A percentile compares a stretch with the other conserved stretches of the same genome.
Conservation (phyloP, 1,140 invertebrate species). For the Tetragonula clypearis region DNA sequence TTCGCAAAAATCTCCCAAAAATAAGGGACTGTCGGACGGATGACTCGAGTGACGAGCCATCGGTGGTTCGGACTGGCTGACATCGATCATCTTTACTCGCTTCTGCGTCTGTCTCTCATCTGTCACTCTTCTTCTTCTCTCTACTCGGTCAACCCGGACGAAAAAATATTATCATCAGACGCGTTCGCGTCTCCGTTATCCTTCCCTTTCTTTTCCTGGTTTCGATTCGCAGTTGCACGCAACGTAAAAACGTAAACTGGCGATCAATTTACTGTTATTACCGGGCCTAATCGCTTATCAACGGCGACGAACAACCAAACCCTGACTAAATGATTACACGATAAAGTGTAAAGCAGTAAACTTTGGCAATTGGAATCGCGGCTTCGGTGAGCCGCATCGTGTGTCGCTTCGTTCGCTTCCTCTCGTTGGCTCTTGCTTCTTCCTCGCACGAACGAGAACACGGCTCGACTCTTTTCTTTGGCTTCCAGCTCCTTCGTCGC, state of each 20-base stretch:
- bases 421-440: not conserved
- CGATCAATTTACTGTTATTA: constrained; percentile 35
- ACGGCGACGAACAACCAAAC: constrained; percentile 63
- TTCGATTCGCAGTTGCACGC: not conserved
- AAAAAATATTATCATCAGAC: not conserved
- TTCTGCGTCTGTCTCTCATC: not conserved
- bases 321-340: constrained; percentile 67
- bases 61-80: constrained; percentile 60
- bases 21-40: constrained; percentile 68
- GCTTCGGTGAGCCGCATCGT: not conserved
- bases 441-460: constrained; percentile 23
- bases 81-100: constrained; percentile 28
- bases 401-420: constrained; percentile 1
- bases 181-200: not conserved
- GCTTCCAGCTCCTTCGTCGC: constrained; percentile 54
- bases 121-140: not conserved
- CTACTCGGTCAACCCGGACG: constrained; percentile 25
- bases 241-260: constrained; percentile 23
- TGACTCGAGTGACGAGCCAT: constrained; percentile 65
- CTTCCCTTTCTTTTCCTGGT: not conserved
- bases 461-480: constrained; percentile 51
- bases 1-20: constrained; percentile 62
- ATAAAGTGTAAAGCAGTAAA: constrained; percentile 52
- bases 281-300: constrained; percentile 56
- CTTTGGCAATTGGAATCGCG: constrained; percentile 65